Evolutionary conservation across 1,140 invertebrate species (phyloP).

Genomic region (Microplitis mediator): DNA sequence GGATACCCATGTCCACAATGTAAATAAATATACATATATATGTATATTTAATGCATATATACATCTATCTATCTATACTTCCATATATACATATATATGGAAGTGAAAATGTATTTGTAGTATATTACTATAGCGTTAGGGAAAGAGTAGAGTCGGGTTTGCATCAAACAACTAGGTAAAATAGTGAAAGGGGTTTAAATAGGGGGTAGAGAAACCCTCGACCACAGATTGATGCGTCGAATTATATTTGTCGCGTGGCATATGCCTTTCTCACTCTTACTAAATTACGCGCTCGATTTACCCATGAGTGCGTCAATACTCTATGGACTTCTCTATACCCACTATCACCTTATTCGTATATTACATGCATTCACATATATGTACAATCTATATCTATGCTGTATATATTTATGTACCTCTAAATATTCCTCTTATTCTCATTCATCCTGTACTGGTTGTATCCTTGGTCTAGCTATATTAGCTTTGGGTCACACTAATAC

Average conservation of each 20-base stretch:
- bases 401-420: no score
- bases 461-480: no score
- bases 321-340: conserved; percentile 8
- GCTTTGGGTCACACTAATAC: no score
- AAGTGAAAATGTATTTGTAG: neutral
- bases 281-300: conserved; percentile 62
- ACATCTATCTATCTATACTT: neutral
- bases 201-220: conserved; percentile 34
- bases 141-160: neutral
- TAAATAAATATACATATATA: neutral
- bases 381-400: no score
- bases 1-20: neutral
- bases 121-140: neutral
- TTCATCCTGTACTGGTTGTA: no score
- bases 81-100: neutral
- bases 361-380: no score
- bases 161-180: conserved; percentile 11
- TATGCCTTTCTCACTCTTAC: conserved; percentile 39
- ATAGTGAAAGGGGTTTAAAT: neutral
- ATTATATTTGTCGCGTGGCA: conserved; percentile 54
- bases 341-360: neutral
- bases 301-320: conserved; percentile 22
- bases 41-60: neutral
- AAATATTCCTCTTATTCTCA: no score
- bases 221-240: conserved; percentile 59